phyloP scores from a whole-genome alignment of 1,140 invertebrate species.

The Steinernema khuongi region DNA sequence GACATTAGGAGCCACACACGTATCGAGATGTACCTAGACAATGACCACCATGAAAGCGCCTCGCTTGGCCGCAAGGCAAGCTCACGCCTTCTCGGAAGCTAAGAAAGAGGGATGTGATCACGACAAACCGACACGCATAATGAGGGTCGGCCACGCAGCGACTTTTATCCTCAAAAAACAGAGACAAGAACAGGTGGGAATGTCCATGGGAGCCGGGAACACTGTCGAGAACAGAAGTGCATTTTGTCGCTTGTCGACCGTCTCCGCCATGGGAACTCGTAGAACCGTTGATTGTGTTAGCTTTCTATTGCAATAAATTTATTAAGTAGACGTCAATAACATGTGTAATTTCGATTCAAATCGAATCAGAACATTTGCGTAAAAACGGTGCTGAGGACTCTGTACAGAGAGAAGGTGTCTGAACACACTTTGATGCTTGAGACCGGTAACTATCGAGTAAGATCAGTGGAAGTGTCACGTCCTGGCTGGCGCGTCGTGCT shows the following conservation, averaged over 20 bases:
- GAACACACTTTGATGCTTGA: not conserved
- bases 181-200: no score
- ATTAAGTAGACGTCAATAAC: not conserved
- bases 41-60: no score
- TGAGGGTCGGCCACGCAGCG: no score
- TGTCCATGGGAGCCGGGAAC: no score
- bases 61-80: no score
- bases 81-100: no score
- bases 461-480: slow-evolving; percentile 4
- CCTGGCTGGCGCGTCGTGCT: not conserved
- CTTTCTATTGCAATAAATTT: not conserved
- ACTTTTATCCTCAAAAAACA: no score
- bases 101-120: no score
- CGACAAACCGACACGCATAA: no score
- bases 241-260: not conserved
- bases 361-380: not conserved
- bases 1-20: not conserved
- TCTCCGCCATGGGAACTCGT: not conserved
- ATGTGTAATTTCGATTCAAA: not conserved
- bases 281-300: not conserved
- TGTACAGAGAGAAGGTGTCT: not conserved
- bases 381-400: not conserved
- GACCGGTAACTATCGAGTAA: slow-evolving; percentile 12
- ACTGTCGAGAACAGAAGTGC: no score
- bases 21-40: slow-evolving; percentile 8